Evolutionary conservation across 2,113 vertebrate species (phyloP).

Genomic region (Corynorhinus townsendii): DNA sequence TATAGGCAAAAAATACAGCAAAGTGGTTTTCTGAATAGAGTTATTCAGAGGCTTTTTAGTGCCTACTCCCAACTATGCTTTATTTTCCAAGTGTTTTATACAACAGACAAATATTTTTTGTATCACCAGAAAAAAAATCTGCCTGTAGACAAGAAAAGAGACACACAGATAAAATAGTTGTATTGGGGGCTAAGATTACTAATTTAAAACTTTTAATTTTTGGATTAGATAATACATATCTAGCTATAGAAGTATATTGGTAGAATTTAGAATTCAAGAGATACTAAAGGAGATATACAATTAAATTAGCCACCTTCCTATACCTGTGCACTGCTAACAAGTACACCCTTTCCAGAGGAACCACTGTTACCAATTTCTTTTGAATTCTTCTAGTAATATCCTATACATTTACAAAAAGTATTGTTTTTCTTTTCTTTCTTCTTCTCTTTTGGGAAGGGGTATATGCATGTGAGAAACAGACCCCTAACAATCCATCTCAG

Average conservation of each 20-base stretch:
- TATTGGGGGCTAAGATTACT: neutral
- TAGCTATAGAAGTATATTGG: neutral
- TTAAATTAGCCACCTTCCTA: neutral
- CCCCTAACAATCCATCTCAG: neutral
- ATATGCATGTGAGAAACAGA: neutral
- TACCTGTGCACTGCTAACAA: neutral
- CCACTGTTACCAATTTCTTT: neutral
- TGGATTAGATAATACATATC: neutral
- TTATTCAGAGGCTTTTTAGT: neutral
- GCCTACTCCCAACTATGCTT: neutral
- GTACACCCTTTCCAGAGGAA: neutral
- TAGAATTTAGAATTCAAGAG: neutral
- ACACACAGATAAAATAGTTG: neutral
- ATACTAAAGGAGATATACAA: neutral
- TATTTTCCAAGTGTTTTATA: constrained; percentile 16
- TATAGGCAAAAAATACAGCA: neutral
- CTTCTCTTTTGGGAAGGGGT: neutral
- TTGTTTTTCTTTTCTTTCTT: neutral
- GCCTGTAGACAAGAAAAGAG: neutral
- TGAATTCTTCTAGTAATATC: neutral
- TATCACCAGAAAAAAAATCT: neutral
- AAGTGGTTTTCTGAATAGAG: neutral
- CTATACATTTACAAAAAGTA: neutral
- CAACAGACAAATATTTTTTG: neutral
- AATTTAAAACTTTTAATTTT: neutral